Evolutionary conservation across 2,888 invertebrate genomes (phyloP).

Genomic region (Antheraea yamamai): DNA sequence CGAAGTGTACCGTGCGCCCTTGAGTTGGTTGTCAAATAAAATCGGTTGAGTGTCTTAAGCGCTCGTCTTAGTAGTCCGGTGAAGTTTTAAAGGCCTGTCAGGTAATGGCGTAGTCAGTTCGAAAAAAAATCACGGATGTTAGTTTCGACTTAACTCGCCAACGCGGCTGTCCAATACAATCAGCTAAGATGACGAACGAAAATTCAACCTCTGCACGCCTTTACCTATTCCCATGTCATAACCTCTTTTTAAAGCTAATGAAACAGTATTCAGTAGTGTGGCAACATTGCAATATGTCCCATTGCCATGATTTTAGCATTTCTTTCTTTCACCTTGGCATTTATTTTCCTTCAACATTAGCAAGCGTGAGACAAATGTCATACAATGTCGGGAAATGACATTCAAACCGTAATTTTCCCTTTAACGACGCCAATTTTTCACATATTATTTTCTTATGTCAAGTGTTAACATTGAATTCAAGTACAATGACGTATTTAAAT

Average conservation of each 20-base stretch:
- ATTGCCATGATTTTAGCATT: neutral
- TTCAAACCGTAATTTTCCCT: slow-evolving; percentile 18
- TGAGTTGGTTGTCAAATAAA: too few species aligned
- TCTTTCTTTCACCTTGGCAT: slow-evolving; percentile 13
- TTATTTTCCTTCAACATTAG: slow-evolving; percentile 19
- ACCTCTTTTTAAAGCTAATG: neutral
- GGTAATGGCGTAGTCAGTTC: too few species aligned
- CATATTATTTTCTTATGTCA: slow-evolving; percentile 5
- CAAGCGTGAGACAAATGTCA: slow-evolving; percentile 11
- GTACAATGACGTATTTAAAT: neutral
- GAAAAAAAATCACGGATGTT: too few species aligned
- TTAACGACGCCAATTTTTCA: slow-evolving; percentile 13
- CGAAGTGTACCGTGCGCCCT: too few species aligned
- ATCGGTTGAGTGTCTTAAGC: too few species aligned
- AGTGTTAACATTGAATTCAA: slow-evolving; percentile 10
- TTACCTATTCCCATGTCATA: too few species aligned
- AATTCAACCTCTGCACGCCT: neutral
- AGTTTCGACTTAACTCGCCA: too few species aligned
- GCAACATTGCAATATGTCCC: neutral
- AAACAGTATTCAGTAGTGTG: neutral
- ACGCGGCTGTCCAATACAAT: too few species aligned
- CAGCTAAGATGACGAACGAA: too few species aligned
- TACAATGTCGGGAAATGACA: slow-evolving; percentile 20
- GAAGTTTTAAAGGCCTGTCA: too few species aligned
- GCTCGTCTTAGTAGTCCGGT: too few species aligned